Conservation (phyloP, 2,113 vertebrate species). For the Ploceus nigricollis region DNA sequence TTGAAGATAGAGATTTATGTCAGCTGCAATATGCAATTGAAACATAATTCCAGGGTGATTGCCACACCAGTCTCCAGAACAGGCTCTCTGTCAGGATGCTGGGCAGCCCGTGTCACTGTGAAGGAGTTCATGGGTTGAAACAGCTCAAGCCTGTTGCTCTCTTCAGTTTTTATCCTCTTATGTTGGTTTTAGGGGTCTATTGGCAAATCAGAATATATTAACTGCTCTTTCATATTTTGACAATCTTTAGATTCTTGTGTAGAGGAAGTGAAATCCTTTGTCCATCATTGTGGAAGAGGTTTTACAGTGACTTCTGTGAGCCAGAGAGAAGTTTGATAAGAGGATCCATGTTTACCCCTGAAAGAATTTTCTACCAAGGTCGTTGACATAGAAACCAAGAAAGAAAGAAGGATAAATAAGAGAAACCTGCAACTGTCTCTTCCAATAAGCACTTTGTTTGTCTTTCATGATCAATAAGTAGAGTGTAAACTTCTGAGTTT, state of each 20-base stretch:
- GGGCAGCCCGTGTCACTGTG: background rate
- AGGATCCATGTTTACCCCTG: background rate
- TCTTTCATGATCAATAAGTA: background rate
- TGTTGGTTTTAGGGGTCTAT: background rate
- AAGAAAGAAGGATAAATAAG: background rate
- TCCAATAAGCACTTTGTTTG: background rate
- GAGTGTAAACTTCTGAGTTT: background rate
- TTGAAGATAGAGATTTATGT: rapidly evolving
- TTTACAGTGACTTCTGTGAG: background rate
- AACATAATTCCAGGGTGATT: background rate
- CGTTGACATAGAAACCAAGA: background rate
- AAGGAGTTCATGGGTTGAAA: background rate
- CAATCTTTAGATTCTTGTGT: background rate
- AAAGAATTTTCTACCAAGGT: background rate
- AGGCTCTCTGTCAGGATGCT: background rate
- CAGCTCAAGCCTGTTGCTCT: background rate
- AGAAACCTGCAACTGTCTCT: background rate
- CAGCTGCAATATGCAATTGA: background rate
- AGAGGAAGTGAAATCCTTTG: background rate
- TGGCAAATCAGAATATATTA: background rate
- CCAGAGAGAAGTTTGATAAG: background rate
- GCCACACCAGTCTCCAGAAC: rapidly evolving
- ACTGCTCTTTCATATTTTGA: background rate
- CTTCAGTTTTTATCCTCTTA: background rate
- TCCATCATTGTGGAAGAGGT: background rate